These are phyloP conservation scores for Scaptomyza montana DNA, from an alignment of 1,140 invertebrate species.

Conservation along the genomic window DNA sequence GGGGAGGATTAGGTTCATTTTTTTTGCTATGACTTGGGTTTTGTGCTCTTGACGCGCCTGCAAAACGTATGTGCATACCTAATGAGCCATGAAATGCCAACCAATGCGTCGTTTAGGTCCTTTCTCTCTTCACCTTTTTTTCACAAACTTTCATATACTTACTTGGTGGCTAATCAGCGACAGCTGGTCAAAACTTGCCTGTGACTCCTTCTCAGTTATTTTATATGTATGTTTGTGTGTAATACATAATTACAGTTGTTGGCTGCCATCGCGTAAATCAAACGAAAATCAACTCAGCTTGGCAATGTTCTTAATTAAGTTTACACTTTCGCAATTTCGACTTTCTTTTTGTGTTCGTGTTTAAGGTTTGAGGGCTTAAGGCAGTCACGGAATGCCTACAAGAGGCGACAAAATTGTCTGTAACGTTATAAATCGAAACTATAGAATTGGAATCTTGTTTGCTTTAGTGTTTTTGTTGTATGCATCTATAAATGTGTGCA, in stretches of 20 bases:
- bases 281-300: conserved; percentile 71
- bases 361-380: conserved; percentile 25
- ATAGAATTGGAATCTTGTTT: no score
- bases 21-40: conserved; percentile 4
- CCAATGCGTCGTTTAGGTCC: background rate
- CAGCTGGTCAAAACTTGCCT: conserved; percentile 56
- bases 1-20: background rate
- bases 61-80: conserved; percentile 77
- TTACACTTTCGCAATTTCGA: conserved; percentile 75
- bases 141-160: conserved; percentile 24
- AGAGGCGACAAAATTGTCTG: conserved; percentile 29
- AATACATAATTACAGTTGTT: conserved; percentile 35
- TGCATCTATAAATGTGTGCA: conserved; percentile 2
- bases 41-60: conserved; percentile 18
- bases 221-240: no score
- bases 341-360: conserved; percentile 23
- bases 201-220: no score
- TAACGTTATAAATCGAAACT: background rate
- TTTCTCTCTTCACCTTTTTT: conserved; percentile 22
- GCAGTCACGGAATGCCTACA: conserved; percentile 23
- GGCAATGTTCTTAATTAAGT: conserved; percentile 71
- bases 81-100: conserved; percentile 79
- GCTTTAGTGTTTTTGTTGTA: conserved; percentile 8
- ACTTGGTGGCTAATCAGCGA: conserved; percentile 67
- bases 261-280: conserved; percentile 74